These are phyloP conservation scores for Drosophila quadrilineata DNA, from an alignment of 1,140 invertebrate species.

Conservation along the genomic window DNA sequence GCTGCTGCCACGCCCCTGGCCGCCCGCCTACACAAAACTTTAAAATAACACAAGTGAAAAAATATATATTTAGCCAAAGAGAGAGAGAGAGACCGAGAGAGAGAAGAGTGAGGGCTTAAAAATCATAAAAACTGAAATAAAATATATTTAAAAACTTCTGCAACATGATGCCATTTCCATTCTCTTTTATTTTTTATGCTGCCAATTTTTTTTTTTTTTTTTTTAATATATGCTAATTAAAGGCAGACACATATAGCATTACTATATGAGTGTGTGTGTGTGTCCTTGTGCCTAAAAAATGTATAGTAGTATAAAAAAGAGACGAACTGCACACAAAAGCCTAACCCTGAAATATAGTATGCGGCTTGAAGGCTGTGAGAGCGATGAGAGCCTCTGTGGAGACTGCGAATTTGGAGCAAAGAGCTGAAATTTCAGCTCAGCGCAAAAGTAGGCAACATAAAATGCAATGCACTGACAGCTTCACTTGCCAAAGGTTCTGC, in stretches of 20 bases:
- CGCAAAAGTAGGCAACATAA: conserved; percentile 9
- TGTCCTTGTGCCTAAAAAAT: conserved; percentile 41
- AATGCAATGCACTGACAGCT: neutral
- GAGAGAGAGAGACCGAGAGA: no score
- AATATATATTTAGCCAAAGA: no score
- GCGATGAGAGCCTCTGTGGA: no score
- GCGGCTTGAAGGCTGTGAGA: neutral
- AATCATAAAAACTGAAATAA: conserved; percentile 12
- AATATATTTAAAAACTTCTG: conserved; percentile 37
- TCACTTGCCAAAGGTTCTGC: no score
- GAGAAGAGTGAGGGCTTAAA: no score
- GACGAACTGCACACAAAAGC: conserved; percentile 41
- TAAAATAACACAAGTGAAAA: conserved; percentile 65
- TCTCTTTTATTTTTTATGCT: neutral
- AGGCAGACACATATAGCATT: conserved; percentile 14
- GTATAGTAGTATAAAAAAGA: conserved; percentile 6
- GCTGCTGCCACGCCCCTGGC: neutral
- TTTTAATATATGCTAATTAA: conserved; percentile 64
- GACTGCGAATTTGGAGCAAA: neutral
- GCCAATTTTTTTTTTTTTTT: neutral
- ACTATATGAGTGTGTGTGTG: conserved; percentile 3
- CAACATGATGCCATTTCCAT: conserved; percentile 13
- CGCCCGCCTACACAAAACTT: conserved; percentile 38
- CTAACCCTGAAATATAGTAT: conserved; percentile 34
- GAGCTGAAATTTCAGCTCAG: neutral